Evolutionary conservation across 1,140 invertebrate species (phyloP).

Genomic region (Hycleus phaleratus): DNA sequence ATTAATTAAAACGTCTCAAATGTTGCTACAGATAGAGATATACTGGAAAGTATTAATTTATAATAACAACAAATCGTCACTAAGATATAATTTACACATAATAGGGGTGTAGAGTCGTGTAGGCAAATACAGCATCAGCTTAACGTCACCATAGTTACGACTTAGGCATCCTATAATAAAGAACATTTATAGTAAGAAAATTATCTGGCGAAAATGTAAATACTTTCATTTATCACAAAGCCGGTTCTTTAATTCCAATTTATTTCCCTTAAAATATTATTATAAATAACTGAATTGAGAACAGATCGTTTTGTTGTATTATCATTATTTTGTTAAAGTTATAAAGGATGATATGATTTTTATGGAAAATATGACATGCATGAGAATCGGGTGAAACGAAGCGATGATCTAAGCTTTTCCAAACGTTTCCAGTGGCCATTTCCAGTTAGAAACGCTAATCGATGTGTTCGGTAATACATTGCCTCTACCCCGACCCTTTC

Average conservation of each 20-base stretch:
- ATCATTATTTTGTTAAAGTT: no score
- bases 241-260: no score
- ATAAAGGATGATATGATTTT: not conserved
- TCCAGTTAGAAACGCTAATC: slow-evolving; percentile 33
- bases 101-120: slow-evolving; percentile 17
- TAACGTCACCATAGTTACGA: slow-evolving; percentile 19
- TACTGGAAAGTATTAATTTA: no score
- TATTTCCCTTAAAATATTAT: no score
- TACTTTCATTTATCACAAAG: no score
- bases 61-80: slow-evolving; percentile 3
- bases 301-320: no score
- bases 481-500: slow-evolving; percentile 12
- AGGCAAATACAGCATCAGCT: slow-evolving; percentile 10
- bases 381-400: slow-evolving; percentile 20
- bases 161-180: slow-evolving; percentile 14
- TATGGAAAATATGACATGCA: slow-evolving; percentile 15
- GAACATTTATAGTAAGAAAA: not conserved
- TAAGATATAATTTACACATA: slow-evolving; percentile 20
- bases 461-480: slow-evolving; percentile 31
- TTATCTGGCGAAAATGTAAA: no score
- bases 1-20: slow-evolving; percentile 2
- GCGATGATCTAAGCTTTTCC: slow-evolving; percentile 26
- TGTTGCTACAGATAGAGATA: slow-evolving; percentile 4
- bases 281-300: no score
- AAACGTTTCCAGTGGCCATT: slow-evolving; percentile 31